A percentile compares a stretch with the other conserved stretches of the same genome.
phyloP scores from a whole-genome alignment of 2,888 invertebrate genomes.

The Erebia palarica region DNA sequence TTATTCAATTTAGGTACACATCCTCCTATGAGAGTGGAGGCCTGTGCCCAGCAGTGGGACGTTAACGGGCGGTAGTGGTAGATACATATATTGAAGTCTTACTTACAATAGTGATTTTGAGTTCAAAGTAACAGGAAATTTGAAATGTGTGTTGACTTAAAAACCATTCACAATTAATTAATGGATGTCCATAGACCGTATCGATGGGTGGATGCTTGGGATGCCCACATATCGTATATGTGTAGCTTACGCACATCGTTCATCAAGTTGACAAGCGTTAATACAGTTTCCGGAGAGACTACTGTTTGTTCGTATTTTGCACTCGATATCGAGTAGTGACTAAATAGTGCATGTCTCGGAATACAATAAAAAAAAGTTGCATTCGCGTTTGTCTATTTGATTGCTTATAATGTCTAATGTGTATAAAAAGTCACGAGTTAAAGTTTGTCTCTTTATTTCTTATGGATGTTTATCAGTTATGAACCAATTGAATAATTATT shows the following conservation, averaged over 20 bases:
- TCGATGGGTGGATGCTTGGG: constrained; percentile 61
- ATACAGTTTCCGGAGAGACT: constrained; percentile 76
- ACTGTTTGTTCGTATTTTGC: constrained; percentile 45
- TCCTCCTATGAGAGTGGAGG: too few species aligned
- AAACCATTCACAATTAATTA: constrained; percentile 71
- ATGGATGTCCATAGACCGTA: constrained; percentile 58
- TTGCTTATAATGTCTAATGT: too few species aligned
- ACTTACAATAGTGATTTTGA: neutral
- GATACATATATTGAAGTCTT: too few species aligned
- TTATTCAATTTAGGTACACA: too few species aligned
- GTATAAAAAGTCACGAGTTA: too few species aligned
- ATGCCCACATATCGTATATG: constrained; percentile 77
- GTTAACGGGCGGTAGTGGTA: too few species aligned
- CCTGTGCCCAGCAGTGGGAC: too few species aligned
- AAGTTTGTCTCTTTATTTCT: too few species aligned
- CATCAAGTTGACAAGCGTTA: constrained; percentile 81
- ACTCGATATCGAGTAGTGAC: constrained; percentile 26
- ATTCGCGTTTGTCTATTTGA: too few species aligned
- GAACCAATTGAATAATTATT: too few species aligned
- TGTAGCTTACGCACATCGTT: constrained; percentile 80
- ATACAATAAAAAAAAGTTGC: too few species aligned
- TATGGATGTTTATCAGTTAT: too few species aligned
- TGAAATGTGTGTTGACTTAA: constrained; percentile 32
- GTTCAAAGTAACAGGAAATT: neutral
- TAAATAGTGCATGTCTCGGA: neutral